phyloP scores from a whole-genome alignment of 2,888 invertebrate genomes.

The Allophyes oxyacanthae region DNA sequence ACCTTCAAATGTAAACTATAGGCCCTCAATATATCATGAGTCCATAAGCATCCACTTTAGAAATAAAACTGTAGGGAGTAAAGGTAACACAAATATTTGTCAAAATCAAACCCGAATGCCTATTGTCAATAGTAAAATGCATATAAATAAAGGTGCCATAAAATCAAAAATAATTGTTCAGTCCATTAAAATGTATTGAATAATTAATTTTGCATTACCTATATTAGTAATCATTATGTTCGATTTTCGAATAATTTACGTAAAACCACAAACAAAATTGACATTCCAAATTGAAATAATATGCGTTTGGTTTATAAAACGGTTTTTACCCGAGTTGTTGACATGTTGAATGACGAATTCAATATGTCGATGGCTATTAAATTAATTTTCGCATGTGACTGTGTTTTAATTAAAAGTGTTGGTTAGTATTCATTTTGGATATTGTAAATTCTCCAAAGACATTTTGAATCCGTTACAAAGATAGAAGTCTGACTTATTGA shows the following conservation, averaged over 20 bases:
- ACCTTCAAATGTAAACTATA: too few relatives aligned
- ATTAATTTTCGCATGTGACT: slow-evolving; percentile 11
- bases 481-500: too few relatives aligned
- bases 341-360: slow-evolving; percentile 13
- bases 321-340: slow-evolving; percentile 7
- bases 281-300: slow-evolving; percentile 34
- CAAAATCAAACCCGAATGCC: too few relatives aligned
- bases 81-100: too few relatives aligned
- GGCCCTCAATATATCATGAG: too few relatives aligned
- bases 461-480: too few relatives aligned
- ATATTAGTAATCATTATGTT: slow-evolving; percentile 12
- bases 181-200: neutral
- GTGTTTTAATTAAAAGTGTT: slow-evolving; percentile 7
- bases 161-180: slow-evolving; percentile 1
- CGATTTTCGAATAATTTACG: slow-evolving; percentile 8
- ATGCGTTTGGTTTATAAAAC: slow-evolving; percentile 12
- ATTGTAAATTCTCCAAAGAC: too few relatives aligned
- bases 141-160: too few relatives aligned
- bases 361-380: slow-evolving; percentile 15
- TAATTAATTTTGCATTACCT: too few relatives aligned
- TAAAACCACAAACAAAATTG: slow-evolving; percentile 16
- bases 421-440: slow-evolving; percentile 5
- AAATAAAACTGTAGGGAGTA: too few relatives aligned
- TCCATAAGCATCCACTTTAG: too few relatives aligned
- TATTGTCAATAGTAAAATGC: too few relatives aligned